These are phyloP conservation scores for Polydesmus complanatus DNA, from an alignment of 2,888 invertebrate species.

Conservation along the genomic window DNA sequence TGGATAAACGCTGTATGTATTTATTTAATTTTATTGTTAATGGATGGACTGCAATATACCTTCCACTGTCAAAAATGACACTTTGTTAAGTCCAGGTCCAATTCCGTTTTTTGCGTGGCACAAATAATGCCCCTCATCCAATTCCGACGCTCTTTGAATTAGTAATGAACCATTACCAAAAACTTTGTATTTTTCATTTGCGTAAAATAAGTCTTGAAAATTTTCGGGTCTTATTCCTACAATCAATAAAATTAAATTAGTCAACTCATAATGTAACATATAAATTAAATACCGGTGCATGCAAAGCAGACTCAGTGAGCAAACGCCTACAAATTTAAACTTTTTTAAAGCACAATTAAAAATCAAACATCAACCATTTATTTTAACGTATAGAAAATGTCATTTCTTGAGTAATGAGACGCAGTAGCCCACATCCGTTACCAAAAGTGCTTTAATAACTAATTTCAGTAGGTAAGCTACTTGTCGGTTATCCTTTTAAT, in stretches of 20 bases:
- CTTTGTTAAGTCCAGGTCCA: conserved; percentile 30
- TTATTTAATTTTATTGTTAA: not conserved
- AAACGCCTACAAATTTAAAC: too few relatives aligned
- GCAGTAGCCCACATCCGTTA: too few relatives aligned
- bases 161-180: conserved; percentile 14
- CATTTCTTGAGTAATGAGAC: too few relatives aligned
- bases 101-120: conserved; percentile 31
- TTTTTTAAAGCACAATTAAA: too few relatives aligned
- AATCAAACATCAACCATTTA: too few relatives aligned
- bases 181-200: conserved; percentile 6
- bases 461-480: too few relatives aligned
- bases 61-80: conserved; percentile 29
- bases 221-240: conserved; percentile 2
- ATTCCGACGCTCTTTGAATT: conserved; percentile 4
- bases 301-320: too few relatives aligned
- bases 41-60: conserved; percentile 21
- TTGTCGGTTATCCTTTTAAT: too few relatives aligned
- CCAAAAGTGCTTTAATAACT: too few relatives aligned
- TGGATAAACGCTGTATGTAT: not conserved
- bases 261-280: too few relatives aligned
- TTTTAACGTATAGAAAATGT: too few relatives aligned
- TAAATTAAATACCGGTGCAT: too few relatives aligned
- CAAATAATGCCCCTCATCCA: conserved; percentile 20
- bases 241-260: not conserved
- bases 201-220: conserved; percentile 6